These are phyloP conservation scores for Patagioenas fasciata DNA, from an alignment of 2,113 vertebrate genomes.

Conservation along the genomic window DNA sequence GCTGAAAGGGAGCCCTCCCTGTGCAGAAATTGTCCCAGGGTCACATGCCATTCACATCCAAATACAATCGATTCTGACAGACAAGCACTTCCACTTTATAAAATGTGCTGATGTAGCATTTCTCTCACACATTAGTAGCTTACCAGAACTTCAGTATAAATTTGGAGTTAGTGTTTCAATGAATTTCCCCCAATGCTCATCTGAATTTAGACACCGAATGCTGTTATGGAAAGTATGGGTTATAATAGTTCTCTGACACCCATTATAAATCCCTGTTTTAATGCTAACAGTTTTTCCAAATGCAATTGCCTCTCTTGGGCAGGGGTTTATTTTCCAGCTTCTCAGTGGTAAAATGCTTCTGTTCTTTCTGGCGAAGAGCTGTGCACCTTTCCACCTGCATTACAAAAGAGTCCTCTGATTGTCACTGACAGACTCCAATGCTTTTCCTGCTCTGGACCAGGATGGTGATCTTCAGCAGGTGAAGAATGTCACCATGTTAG, in stretches of 20 bases:
- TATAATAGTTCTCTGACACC: neutral
- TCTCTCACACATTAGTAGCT: neutral
- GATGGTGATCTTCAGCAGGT: neutral
- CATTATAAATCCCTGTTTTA: neutral
- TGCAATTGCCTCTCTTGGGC: neutral
- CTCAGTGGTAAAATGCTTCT: neutral
- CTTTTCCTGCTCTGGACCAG: neutral
- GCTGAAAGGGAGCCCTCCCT: neutral
- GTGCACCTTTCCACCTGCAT: neutral
- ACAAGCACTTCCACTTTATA: neutral
- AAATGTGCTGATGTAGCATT: neutral
- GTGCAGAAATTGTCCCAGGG: neutral
- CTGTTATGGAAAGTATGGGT: neutral
- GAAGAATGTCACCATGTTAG: neutral
- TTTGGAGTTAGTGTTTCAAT: neutral
- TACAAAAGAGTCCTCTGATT: neutral
- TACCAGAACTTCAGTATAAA: neutral
- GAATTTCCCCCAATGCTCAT: neutral
- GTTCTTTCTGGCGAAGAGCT: neutral
- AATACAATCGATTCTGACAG: neutral
- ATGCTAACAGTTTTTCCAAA: neutral
- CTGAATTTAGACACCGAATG: neutral
- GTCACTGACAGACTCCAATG: neutral
- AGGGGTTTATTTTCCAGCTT: neutral
- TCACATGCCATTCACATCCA: neutral